Base-by-base conservation (phyloP, 2,888 invertebrate genomes). In the Oeneis ivallda region DNA sequence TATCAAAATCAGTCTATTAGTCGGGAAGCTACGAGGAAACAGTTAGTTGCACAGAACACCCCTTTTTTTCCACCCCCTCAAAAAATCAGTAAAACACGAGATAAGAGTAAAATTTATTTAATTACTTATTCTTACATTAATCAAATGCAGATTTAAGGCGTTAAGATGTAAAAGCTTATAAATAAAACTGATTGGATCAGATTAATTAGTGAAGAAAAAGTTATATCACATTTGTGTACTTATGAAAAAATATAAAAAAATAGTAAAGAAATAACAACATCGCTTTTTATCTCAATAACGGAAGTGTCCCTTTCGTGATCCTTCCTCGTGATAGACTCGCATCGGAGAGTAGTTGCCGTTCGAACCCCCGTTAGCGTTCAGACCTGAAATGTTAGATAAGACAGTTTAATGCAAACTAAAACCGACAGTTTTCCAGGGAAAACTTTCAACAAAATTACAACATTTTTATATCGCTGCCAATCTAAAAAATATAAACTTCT, bases 231-330 rank as follows among this genome's bases (percentile, higher is more conserved):
- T 82, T 81, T 77, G 74, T 81, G 80, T 79, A 81, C 79, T 80
- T 77, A 72, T 71, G 67, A 76, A 66, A 76, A 66, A 70, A 56
- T 56, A 70, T 64, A 39, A 52, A 60, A 47, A 52, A 62, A 41
- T 68, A 68, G 58, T 53, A 62, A 62, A 64, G 56, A 47, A 47
- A 47, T 9, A 17, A 17, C 47, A 47, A 47, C 43, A 43, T 13
- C 13, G 5, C n/a, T 54, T 54, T 64, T 52, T 70, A 61, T 67
- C 69, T 93, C 93, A 96, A 85, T 96, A 96, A 83, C 96, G 94
- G 91, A 96, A 96, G 81, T 96, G 96, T 68, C 96, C 96, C 85
- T 96, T 96, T 79, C 94, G 94, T 70, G 95, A 96, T 77, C 95
- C 93, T 77, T 95, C 95, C 79, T 96, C 96, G 85, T 96, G 96